Base-by-base conservation (phyloP, 2,113 vertebrate genomes). In the Calyptommatus sinebrachiatus region DNA sequence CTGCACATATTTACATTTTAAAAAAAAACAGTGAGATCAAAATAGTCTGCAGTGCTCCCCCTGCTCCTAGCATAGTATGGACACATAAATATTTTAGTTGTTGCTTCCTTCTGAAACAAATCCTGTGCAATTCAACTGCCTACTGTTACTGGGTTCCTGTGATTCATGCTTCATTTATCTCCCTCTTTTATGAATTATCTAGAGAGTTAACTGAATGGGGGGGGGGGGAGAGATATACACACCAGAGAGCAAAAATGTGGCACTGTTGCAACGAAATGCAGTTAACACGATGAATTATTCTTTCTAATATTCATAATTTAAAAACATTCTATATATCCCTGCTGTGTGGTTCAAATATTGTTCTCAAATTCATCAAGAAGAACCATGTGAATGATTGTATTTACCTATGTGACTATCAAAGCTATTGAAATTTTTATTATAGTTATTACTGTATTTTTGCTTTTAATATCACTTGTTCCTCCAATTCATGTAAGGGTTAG, bases 361-460 rank as follows among this genome's bases (percentile, higher is more conserved):
- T 53, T 53, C 50, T 53, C 85, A 12, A 12, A 72, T 76, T 81
- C 62, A 50, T 76, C 29, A 80, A 69, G 62, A 88, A 45, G 87
- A 78, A 45, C 79, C 86, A 81, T 69, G 65, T 20, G 73, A 77
- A 88, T 85, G 53, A 16, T 69, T 74, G 85, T 81, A 2, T 73
- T 83, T 87, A 86, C 84, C 82, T 84, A 77, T 83, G 80, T 83
- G 70, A 83, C 79, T 86, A 82, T 70, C 77, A 71, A 83, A 26
- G 72, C 72, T 61, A 83, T 79, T 79, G 0, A 0, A 28, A 72
- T 57, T 16, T 18, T 57, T 57, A 18, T 18, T 57, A 57, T 57
- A 57, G 53, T 57, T 57, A 18, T 14, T 57, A 16, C 28, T 35
- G 61, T 48, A 82, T 77, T 85, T 53, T 73, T 66, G 14, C 72